phyloP scores from a whole-genome alignment of 2,888 invertebrate species.

The Pediacus dermestoides region DNA sequence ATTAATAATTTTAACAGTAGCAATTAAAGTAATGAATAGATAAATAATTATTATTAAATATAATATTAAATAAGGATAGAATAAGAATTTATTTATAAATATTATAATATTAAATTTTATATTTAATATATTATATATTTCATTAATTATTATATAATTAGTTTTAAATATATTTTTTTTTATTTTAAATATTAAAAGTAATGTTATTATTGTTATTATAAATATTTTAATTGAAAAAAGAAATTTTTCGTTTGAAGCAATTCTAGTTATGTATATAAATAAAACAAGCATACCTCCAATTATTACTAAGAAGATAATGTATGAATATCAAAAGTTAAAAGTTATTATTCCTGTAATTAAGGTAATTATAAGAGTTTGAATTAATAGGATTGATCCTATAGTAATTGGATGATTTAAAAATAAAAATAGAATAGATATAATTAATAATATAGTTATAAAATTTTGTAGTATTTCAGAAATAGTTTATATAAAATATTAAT shows the following conservation, averaged over 20 bases:
- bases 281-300: constrained; percentile 62
- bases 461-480: constrained; percentile 52
- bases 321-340: constrained; percentile 58
- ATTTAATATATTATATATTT: constrained; percentile 34
- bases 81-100: constrained; percentile 55
- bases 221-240: constrained; percentile 43
- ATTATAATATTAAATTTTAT: constrained; percentile 26
- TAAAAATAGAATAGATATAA: constrained; percentile 46
- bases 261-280: constrained; percentile 63
- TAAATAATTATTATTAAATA: constrained; percentile 57
- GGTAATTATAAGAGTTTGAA: constrained; percentile 54
- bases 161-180: constrained; percentile 38
- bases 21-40: constrained; percentile 58
- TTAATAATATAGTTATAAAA: constrained; percentile 39
- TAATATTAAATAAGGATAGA: constrained; percentile 52
- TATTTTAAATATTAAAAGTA: constrained; percentile 30
- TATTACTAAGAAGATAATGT: constrained; percentile 61
- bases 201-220: constrained; percentile 32
- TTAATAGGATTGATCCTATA: constrained; percentile 55
- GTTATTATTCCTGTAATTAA: constrained; percentile 52
- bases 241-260: constrained; percentile 62
- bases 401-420: constrained; percentile 54
- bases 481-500: constrained; percentile 67
- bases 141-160: constrained; percentile 40
- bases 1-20: constrained; percentile 58